Evolutionary conservation across 2,888 invertebrate species (phyloP), one percentile per base, ranked within the genome.

Genomic region (Petrolisthes manimaculis): DNA sequence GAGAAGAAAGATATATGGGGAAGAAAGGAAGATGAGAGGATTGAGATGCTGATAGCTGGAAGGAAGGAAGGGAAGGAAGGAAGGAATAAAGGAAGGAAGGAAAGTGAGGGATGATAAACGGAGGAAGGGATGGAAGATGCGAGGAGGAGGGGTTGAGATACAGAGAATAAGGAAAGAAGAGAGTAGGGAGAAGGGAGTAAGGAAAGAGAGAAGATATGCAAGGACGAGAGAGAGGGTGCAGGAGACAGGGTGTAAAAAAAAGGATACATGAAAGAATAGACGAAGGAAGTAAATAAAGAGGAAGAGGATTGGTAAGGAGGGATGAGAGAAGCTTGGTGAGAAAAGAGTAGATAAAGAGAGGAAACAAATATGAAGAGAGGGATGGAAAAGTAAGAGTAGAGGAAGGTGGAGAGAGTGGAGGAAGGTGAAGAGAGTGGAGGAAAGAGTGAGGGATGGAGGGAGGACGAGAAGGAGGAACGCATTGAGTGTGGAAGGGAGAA

Each of bases 391-490:
- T 24, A 56, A 24, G 81, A 24, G 24, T 24, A 21, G n/a, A 21
- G 21, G 61, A 37, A 24, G 61, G 53, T 18, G 69, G 21, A 55
- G 67, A 67, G 24, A 24, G 37, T 24, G n/a, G 9, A 37, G 14
- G 80, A 53, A 37, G n/a, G 21, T n/a, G 55, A 5, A 18, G 6
- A 18, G 6, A n/a, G 21, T n/a, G 12, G n/a, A 8, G 37, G 21
- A 21, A 75, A 75, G 55, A 51, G 14, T 53, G 75, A 84, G 56
- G 18, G 5, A 8, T 51, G 69, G 83, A 51, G 55, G 71, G 56
- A 84, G 83, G 71, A n/a, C 24, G 74, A 83, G 74, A 18, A 54
- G 74, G n/a, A 83, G 53, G 54, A 54, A 54, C 74, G 74, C 74
- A 51, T 56, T 53, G 71, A 14, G 61, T 24, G 55, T 67, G 74